These are phyloP conservation scores for Orius insidiosus DNA, from an alignment of 1,140 invertebrate species.

Conservation along the genomic window DNA sequence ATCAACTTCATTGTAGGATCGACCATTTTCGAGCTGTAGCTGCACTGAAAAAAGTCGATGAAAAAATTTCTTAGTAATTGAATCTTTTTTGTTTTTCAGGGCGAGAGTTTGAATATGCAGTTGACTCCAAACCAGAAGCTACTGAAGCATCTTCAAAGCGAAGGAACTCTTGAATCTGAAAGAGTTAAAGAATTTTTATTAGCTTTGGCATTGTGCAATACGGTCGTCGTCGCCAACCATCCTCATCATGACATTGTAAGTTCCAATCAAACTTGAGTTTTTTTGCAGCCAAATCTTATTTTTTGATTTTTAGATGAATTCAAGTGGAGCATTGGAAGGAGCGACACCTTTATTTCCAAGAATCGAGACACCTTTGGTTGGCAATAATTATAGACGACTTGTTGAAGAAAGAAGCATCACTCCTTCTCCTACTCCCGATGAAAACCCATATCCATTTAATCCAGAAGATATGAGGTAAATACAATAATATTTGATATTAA, in stretches of 20 bases:
- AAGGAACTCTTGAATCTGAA: slow-evolving; percentile 16
- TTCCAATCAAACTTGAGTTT: no score
- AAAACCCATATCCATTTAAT: no score
- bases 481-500: no score
- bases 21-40: no score
- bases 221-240: slow-evolving; percentile 78
- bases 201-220: slow-evolving; percentile 86
- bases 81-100: slow-evolving; percentile 14
- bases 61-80: no score
- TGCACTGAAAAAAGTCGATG: no score
- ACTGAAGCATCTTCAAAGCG: slow-evolving; percentile 42
- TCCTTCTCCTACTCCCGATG: slow-evolving; percentile 44
- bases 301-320: slow-evolving; percentile 47
- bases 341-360: slow-evolving; percentile 11
- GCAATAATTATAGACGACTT: slow-evolving; percentile 36
- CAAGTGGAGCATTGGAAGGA: slow-evolving; percentile 48
- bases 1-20: no score
- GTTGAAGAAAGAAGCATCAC: slow-evolving; percentile 54
- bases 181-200: slow-evolving; percentile 72
- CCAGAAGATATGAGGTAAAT: no score
- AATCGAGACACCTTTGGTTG: neutral
- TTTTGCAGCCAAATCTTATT: no score
- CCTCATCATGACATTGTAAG: slow-evolving; percentile 65
- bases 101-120: slow-evolving; percentile 24
- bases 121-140: slow-evolving; percentile 46